Conservation (phyloP, 2,797 vertebrate genomes). For the Epinephelus awoara region DNA sequence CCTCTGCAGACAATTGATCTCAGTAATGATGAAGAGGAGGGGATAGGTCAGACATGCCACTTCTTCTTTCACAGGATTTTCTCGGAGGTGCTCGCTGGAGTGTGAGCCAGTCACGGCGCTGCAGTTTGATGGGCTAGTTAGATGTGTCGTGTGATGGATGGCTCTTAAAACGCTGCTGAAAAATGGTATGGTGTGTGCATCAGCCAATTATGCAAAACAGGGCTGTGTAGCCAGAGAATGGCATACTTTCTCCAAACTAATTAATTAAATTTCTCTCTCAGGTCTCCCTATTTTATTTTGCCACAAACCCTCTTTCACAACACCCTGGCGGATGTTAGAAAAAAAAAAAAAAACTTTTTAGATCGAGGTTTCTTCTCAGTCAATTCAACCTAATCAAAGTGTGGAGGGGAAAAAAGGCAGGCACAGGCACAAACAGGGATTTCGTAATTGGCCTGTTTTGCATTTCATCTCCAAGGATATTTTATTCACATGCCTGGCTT, state of each 20-base stretch:
- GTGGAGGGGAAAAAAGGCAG: slow-evolving; percentile 44
- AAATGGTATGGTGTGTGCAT: slow-evolving; percentile 23
- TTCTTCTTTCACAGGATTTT: slow-evolving; percentile 48
- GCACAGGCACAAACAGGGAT: slow-evolving; percentile 57
- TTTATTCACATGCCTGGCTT: slow-evolving; percentile 84
- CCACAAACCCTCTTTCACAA: slow-evolving; percentile 39
- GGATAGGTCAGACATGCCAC: slow-evolving; percentile 60
- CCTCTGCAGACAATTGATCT: slow-evolving; percentile 76
- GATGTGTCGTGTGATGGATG: slow-evolving; percentile 56
- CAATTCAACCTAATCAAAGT: slow-evolving; percentile 68
- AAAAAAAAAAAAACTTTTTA: slow-evolving; percentile 23
- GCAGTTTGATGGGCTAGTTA: slow-evolving; percentile 63
- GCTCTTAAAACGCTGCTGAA: slow-evolving; percentile 36
- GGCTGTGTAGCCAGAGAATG: slow-evolving; percentile 29
- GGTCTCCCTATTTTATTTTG: slow-evolving; percentile 43
- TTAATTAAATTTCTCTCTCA: slow-evolving; percentile 60
- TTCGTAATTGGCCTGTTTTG: slow-evolving; percentile 83
- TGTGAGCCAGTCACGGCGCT: slow-evolving; percentile 16
- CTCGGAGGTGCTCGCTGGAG: slow-evolving; percentile 37
- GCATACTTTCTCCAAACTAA: slow-evolving; percentile 50
- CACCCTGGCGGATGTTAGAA: slow-evolving; percentile 7
- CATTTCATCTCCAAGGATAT: slow-evolving; percentile 82
- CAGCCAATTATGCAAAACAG: slow-evolving; percentile 57
- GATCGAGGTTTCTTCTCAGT: slow-evolving; percentile 62
- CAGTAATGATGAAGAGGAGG: slow-evolving; percentile 71